Evolutionary conservation across 2,797 vertebrate species (phyloP).

Genomic region (Simalia tracyae): DNA sequence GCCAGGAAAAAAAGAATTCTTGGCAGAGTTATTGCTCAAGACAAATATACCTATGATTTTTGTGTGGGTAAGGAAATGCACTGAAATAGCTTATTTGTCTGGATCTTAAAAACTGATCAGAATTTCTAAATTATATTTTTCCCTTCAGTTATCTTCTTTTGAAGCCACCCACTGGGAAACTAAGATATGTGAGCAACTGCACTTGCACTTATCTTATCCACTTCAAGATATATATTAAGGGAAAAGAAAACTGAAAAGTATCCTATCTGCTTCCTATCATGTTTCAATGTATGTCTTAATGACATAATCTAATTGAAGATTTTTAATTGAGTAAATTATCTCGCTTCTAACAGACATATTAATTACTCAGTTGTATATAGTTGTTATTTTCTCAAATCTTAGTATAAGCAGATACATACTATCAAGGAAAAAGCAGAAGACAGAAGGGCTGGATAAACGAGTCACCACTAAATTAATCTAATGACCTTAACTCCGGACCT

Average conservation of each 20-base stretch:
- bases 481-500: background rate
- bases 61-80: conserved; percentile 53
- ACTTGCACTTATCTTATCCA: background rate
- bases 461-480: background rate
- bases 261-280: background rate
- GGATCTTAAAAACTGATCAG: conserved; percentile 44
- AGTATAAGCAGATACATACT: background rate
- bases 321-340: background rate
- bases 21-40: conserved; percentile 55
- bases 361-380: background rate
- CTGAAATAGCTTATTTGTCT: conserved; percentile 44
- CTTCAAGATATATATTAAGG: background rate
- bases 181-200: background rate
- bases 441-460: background rate
- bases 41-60: conserved; percentile 35
- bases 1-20: conserved; percentile 44
- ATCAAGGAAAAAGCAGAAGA: background rate
- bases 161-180: background rate
- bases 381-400: background rate
- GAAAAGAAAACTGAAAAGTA: background rate
- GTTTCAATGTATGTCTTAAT: background rate
- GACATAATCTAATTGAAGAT: background rate
- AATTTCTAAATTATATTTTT: conserved; percentile 31
- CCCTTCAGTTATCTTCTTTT: background rate
- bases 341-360: background rate